Conservation (phyloP, 1,140 invertebrate species). For the Ceratina calcarata region DNA sequence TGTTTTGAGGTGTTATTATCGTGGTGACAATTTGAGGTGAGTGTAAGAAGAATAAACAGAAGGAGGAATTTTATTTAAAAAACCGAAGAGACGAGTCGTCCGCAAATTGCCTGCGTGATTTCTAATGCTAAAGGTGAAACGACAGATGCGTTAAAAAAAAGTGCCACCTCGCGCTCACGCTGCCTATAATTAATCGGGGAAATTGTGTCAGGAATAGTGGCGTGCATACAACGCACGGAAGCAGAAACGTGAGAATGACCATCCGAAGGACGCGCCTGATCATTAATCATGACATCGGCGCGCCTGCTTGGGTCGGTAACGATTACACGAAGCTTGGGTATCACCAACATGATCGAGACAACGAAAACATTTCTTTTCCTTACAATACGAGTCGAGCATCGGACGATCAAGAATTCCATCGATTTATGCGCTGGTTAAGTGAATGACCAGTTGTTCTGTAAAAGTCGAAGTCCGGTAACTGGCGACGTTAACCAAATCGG, state of each 20-base stretch:
- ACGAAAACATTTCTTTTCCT: background rate
- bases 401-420: background rate
- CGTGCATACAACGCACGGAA: slow-evolving; percentile 22
- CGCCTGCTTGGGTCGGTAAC: background rate
- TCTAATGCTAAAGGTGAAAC: slow-evolving; percentile 14
- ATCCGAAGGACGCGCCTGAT: slow-evolving; percentile 31
- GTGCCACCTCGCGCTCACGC: background rate
- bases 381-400: slow-evolving; percentile 30
- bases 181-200: slow-evolving; percentile 29
- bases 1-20: no score
- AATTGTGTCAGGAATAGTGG: slow-evolving; percentile 20
- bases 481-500: background rate
- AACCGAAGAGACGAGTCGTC: background rate
- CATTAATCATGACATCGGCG: slow-evolving; percentile 50
- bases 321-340: slow-evolving; percentile 14
- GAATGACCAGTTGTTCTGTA: no score
- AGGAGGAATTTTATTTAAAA: no score
- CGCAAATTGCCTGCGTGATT: background rate
- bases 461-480: background rate
- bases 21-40: no score
- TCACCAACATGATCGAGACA: slow-evolving; percentile 8
- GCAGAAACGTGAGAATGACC: slow-evolving; percentile 32
- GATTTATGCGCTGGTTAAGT: background rate
- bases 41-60: background rate
- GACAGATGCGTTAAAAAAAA: background rate